These are phyloP conservation scores for Hyposoter dolosus DNA, from an alignment of 2,888 invertebrate species.

Conservation along the genomic window DNA sequence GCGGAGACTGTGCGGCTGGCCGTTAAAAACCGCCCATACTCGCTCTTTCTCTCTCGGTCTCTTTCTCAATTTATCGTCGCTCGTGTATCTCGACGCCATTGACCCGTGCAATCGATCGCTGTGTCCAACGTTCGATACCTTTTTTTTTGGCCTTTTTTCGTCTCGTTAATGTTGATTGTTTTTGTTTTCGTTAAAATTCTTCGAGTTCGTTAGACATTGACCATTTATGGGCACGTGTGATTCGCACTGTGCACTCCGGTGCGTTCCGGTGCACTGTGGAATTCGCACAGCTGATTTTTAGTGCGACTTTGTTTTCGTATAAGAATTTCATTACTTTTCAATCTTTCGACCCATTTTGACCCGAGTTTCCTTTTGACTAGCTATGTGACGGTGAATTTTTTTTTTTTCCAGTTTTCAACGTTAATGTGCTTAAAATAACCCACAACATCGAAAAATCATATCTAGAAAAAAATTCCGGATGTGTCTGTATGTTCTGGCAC, in stretches of 20 bases:
- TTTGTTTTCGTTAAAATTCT: background rate
- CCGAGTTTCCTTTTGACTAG: background rate
- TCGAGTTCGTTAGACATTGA: slow-evolving; percentile 23
- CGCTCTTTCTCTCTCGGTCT: slow-evolving; percentile 19
- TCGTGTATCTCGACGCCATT: slow-evolving; percentile 60
- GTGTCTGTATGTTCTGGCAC: too few species aligned
- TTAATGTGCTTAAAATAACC: too few species aligned
- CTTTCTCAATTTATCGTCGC: slow-evolving; percentile 66
- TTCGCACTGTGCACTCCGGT: too few species aligned
- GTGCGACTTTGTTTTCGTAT: background rate
- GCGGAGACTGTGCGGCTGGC: slow-evolving; percentile 36
- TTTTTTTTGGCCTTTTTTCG: slow-evolving; percentile 12
- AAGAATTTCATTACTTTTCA: background rate
- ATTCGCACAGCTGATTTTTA: background rate
- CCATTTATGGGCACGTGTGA: slow-evolving; percentile 17
- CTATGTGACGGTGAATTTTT: too few species aligned
- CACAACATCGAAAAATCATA: too few species aligned
- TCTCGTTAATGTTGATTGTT: slow-evolving; percentile 8
- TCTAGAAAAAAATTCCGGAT: too few species aligned
- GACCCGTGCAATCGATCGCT: slow-evolving; percentile 59
- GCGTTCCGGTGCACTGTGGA: background rate
- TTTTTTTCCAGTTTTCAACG: too few species aligned
- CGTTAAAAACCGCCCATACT: slow-evolving; percentile 29
- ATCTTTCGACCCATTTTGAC: background rate
- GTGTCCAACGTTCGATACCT: slow-evolving; percentile 35